Evolutionary conservation across 1,140 invertebrate species (phyloP), one percentile per base, ranked within the genome.

Genomic region (Chrysoperla carnea): DNA sequence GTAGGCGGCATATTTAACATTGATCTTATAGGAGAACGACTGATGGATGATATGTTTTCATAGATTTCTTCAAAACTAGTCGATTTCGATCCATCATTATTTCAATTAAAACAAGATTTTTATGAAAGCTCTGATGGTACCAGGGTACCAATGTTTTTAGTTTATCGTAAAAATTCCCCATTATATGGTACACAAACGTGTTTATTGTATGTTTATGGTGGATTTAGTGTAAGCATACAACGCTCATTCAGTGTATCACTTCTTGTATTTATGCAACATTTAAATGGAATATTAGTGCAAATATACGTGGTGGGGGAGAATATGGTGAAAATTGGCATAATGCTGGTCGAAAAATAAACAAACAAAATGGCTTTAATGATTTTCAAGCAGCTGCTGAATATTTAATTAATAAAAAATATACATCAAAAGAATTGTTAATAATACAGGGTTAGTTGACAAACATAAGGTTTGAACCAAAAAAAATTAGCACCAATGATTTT

Each of bases 201-300:
- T n/a, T n/a, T n/a, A n/a, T n/a, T 99, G 12, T 97, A 97, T 63
- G 94, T 92, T 13, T 99, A 99, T 65, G 95, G 94, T 36, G 94
- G 94, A 0, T 99, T 98, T 59, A 95, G 94, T 67, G 78, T 95
- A 43, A 85, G 83, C 52, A 68, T 96, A 44, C 79, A 81, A 54
- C 93, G 94, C 6, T 74, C 72, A 12, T 90, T 89, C 63, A 84
- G 80, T 50, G 73, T 90, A 6, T 77, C 78, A 6, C 68, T 85
- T 45, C 62, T 95, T 23, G 73, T 93, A 44, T 95, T 95, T 59
- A 79, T 98, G 53, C 78, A 94, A 52, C 76, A 92, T 59, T 81
- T 96, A 44, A 72, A 81, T 59, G 91, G 91, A 5, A 67, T 96
- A 39, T 70, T 89, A 44, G 94, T 49, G 81, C 95, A 9, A 99